These are phyloP conservation scores for Silurus asotus DNA, from an alignment of 2,113 vertebrate genomes.

Conservation along the genomic window DNA sequence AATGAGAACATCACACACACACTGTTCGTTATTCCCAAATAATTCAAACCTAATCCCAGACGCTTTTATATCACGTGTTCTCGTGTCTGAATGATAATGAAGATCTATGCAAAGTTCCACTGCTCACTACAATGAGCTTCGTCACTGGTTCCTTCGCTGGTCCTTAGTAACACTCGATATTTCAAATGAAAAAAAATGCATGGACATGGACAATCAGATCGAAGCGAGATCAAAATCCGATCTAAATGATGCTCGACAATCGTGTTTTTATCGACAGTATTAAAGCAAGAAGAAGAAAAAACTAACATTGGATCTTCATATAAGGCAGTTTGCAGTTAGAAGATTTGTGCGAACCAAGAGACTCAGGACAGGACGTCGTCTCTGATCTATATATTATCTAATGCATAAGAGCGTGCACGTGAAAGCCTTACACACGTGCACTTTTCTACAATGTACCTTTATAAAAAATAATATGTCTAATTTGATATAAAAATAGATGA, in stretches of 20 bases:
- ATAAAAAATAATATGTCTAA: neutral
- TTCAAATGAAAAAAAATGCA: no score
- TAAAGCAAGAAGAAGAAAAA: no score
- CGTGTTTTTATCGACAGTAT: neutral
- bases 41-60: no score
- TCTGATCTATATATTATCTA: neutral
- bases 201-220: neutral
- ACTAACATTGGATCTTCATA: no score
- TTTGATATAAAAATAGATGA: neutral
- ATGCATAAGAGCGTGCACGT: neutral
- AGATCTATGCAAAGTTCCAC: neutral
- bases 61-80: no score
- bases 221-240: neutral
- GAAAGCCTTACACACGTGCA: neutral
- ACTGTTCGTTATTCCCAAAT: no score
- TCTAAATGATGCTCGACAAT: neutral
- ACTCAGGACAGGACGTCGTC: neutral
- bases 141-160: neutral
- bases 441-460: neutral
- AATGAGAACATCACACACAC: neutral
- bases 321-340: no score
- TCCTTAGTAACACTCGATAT: neutral
- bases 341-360: neutral
- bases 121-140: neutral
- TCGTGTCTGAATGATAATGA: neutral